Percentiles rank a stretch among this genome's conserved stretches.
These are phyloP conservation scores for Mongoloraphidia duomilia DNA, from an alignment of 2,888 invertebrate genomes.

Conservation along the genomic window DNA sequence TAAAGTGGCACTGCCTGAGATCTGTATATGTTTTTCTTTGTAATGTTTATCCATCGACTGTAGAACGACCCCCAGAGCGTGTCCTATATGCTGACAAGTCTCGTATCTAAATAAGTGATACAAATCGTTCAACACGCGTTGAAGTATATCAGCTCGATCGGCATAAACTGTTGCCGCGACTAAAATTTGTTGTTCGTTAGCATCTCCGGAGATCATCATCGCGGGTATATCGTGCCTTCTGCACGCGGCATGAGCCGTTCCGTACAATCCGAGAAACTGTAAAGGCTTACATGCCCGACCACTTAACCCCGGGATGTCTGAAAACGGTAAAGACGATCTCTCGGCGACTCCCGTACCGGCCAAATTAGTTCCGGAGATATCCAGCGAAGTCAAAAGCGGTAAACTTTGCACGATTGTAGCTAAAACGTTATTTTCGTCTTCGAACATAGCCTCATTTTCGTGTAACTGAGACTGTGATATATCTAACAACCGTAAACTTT, in stretches of 20 bases:
- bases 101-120: slow-evolving; percentile 79
- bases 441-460: slow-evolving; percentile 52
- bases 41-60: slow-evolving; percentile 83
- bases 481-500: slow-evolving; percentile 58
- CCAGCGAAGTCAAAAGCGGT: slow-evolving; percentile 64
- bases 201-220: slow-evolving; percentile 77
- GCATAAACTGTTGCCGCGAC: slow-evolving; percentile 72
- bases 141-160: slow-evolving; percentile 69
- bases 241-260: slow-evolving; percentile 80
- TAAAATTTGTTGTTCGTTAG: slow-evolving; percentile 79
- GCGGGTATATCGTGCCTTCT: slow-evolving; percentile 86
- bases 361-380: slow-evolving; percentile 95
- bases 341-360: slow-evolving; percentile 70
- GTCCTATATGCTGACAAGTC: slow-evolving; percentile 58
- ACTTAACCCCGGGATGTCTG: slow-evolving; percentile 79
- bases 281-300: slow-evolving; percentile 61
- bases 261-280: slow-evolving; percentile 84
- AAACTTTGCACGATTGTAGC: slow-evolving; percentile 56
- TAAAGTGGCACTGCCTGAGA: slow-evolving; percentile 83
- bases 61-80: slow-evolving; percentile 66
- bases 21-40: slow-evolving; percentile 80
- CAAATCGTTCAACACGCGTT: slow-evolving; percentile 77
- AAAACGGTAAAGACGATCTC: slow-evolving; percentile 30
- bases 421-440: slow-evolving; percentile 58
- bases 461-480: slow-evolving; percentile 54